Conservation (phyloP, 2,113 vertebrate species). For the Chauna torquata region DNA sequence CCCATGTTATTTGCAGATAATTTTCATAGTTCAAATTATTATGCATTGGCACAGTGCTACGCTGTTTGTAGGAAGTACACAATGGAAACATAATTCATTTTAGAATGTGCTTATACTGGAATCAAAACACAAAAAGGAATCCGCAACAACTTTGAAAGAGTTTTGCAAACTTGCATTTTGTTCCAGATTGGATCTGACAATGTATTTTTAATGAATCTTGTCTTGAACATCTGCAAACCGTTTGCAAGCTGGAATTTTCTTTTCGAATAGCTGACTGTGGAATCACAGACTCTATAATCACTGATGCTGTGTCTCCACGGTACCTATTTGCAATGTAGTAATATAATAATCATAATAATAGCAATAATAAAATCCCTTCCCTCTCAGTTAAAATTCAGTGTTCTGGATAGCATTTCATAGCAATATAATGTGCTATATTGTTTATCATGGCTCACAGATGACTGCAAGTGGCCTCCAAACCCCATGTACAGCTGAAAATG, state of each 20-base stretch:
- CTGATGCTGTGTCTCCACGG: constrained; percentile 27
- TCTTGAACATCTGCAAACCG: constrained; percentile 56
- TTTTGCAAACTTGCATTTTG: constrained; percentile 52
- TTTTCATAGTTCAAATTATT: not conserved
- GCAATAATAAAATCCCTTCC: constrained; percentile 37
- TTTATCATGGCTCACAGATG: constrained; percentile 10
- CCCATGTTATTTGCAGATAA: not conserved
- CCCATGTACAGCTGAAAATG: not conserved
- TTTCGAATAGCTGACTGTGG: constrained; percentile 38
- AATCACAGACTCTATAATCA: constrained; percentile 38
- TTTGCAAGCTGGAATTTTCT: constrained; percentile 56
- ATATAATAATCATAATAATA: constrained; percentile 58
- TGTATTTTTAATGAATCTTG: constrained; percentile 44
- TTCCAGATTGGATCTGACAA: constrained; percentile 7
- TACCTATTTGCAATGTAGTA: constrained; percentile 48
- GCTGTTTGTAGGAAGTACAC: not conserved
- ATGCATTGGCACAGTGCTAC: not conserved
- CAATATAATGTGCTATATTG: not conserved
- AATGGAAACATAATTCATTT: not conserved
- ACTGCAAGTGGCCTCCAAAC: not conserved
- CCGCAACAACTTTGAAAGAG: constrained; percentile 2
- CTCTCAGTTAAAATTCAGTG: constrained; percentile 12
- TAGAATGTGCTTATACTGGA: not conserved
- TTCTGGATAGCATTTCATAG: constrained; percentile 6
- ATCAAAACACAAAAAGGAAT: constrained; percentile 16